Base-by-base conservation (phyloP, 2,888 invertebrate genomes). In the Blastobasis adustella region DNA sequence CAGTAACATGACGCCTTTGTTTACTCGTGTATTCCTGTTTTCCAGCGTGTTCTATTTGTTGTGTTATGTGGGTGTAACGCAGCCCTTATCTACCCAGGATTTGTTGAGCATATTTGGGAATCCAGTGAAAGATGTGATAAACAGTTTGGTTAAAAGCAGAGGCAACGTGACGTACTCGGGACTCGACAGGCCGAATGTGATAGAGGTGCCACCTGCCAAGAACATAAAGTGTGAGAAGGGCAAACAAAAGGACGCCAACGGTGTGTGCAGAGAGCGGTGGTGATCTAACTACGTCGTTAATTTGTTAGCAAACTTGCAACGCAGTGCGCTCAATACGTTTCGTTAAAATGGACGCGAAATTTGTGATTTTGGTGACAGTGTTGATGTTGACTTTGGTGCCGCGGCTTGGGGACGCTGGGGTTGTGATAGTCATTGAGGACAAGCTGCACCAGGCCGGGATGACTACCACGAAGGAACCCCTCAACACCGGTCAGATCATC, bases 1-100 rank as follows among this genome's bases (percentile, higher is more conserved):
- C 23, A 65, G 67, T 76, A 82, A 72, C 79, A 86, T 87, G 86
- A 73, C 69, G 76, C 68, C 71, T 67, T 68, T 71, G 68, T 69
- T 69, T 65, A 72, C 70, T 66, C 77, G 73, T 63, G 67, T 81
- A 66, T 67, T 82, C 61, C 71, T 76, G 67, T 63, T 77, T 58
- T 65, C 68, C 67, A 66, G 77, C 64, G 69, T 77, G 58, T 58
- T 73, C 54, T 66, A 78, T 68, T 72, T 79, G 57, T 51, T 79
- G 49, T 47, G 76, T 51, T 62, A 42, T 37, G 6, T 69, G 62
- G 67, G 60, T 37, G 55, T 63, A 49, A 63, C 72, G 39, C 67
- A 71, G 8, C 71, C 82, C 37, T 63, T 73, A 51, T 64, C 76
- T 7, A 55, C 65, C 8, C 69, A 73, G 53, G 76, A 76, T 40